A percentile compares a stretch with the other conserved stretches of the same genome.
These are phyloP conservation scores for Percopsis omiscomaycus DNA, from an alignment of 2,797 vertebrate genomes.

Conservation along the genomic window DNA sequence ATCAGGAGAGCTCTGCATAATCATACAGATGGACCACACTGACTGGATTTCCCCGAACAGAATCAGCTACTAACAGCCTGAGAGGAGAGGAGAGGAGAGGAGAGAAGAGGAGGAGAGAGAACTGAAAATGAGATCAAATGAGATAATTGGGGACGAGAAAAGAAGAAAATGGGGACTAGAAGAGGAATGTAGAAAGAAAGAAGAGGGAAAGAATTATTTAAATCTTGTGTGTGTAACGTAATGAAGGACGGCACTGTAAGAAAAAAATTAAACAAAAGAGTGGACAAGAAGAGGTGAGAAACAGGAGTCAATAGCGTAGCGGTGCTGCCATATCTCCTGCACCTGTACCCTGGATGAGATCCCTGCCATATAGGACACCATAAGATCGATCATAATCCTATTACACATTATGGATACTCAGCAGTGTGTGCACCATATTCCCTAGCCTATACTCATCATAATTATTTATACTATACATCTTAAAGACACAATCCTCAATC, in stretches of 20 bases:
- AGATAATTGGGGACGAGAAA: constrained; percentile 4
- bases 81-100: constrained; percentile 15
- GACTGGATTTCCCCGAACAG: constrained; percentile 56
- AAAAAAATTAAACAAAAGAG: constrained; percentile 5
- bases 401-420: constrained; percentile 57
- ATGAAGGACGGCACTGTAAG: not conserved
- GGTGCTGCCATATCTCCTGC: constrained; percentile 54
- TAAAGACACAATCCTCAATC: too few relatives aligned
- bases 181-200: not conserved
- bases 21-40: constrained; percentile 55
- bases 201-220: not conserved
- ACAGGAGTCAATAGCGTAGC: constrained; percentile 49
- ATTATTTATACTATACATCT: not conserved
- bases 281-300: constrained; percentile 15
- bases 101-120: not conserved
- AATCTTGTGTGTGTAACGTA: not conserved
- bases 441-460: not conserved
- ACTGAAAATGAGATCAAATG: not conserved
- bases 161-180: not conserved
- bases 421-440: constrained; percentile 8
- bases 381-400: constrained; percentile 72
- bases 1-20: constrained; percentile 57
- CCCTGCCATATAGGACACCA: constrained; percentile 56
- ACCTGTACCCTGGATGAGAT: constrained; percentile 55
- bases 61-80: constrained; percentile 37